Evolutionary conservation across 2,888 invertebrate species (phyloP).

Genomic region (Heteromyza rotundicornis): DNA sequence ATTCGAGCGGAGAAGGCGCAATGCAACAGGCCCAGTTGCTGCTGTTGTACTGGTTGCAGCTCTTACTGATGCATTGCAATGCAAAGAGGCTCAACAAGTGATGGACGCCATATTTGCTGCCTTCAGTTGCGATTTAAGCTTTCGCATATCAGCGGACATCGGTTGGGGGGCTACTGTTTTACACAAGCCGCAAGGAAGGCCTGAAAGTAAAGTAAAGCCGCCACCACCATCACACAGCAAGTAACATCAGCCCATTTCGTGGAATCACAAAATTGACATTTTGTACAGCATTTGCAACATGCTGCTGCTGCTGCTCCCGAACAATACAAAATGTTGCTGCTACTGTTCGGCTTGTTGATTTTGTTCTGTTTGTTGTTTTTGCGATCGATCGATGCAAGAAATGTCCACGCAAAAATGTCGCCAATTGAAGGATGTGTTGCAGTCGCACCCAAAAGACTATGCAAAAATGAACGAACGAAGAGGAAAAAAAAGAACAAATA

Average conservation of each 20-base stretch:
- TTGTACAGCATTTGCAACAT: conserved; percentile 44
- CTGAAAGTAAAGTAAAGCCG: too few species aligned
- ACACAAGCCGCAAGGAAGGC: too few species aligned
- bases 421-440: conserved; percentile 56
- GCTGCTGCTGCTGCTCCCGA: conserved; percentile 22
- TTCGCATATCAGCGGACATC: too few species aligned
- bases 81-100: too few species aligned
- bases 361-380: conserved; percentile 12
- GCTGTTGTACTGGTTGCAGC: too few species aligned
- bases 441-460: conserved; percentile 21
- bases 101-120: too few species aligned
- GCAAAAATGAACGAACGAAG: neutral
- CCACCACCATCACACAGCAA: too few species aligned
- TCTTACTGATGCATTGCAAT: too few species aligned
- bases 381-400: neutral
- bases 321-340: conserved; percentile 13
- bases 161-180: too few species aligned
- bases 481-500: conserved; percentile 10
- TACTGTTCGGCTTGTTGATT: conserved; percentile 39
- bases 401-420: conserved; percentile 45
- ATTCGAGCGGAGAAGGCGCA: too few species aligned
- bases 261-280: conserved; percentile 61
- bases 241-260: conserved; percentile 42
- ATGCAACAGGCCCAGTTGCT: too few species aligned
- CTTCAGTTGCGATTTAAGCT: too few species aligned